Evolutionary conservation across 2,113 vertebrate species (phyloP), one percentile per base, ranked within the genome.

Genomic region (Triplophysa rosa): DNA sequence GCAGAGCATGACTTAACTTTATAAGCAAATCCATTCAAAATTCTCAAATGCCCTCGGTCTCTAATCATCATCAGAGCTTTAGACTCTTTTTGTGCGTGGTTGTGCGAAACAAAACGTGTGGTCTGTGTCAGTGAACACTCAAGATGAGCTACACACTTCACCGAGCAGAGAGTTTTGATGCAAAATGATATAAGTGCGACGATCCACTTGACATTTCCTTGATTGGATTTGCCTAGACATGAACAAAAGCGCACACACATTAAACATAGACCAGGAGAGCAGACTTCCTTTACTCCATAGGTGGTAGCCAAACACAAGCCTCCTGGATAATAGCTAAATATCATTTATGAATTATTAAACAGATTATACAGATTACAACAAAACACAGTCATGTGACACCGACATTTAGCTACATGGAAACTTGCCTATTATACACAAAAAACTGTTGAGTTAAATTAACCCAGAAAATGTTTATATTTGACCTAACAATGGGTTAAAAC

Each of bases 201-300:
- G 56, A 74, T 74, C 37, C 71, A 74, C 71, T 74, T 74, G 71
- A 74, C 71, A 74, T 62, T 74, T 62, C 9, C 56, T 45, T 74
- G 71, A 74, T 74, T 74, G 56, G 56, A 45, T 74, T 62, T 74
- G n/a, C 37, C 33, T 61, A 8, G 56, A 61, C 37, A 45, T 19
- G 56, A 74, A 23, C 62, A 77, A 40, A 42, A 7, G 8, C 56
- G 29, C 16, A 63, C 65, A 42, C 47, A 56, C 54, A 58, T 7
- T 26, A n/a, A 26, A 64, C 56, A 61, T 45, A 37, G 68, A 19
- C 17, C 68, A 71, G 21, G 26, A 40, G 26, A 58, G 75, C 63
- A 42, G 8, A 42, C 64, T 67, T 58, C 33, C 52, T 45, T 45
- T 56, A 40, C 47, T 58, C 75, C 23, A 29, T 67, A 78, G 64